A percentile compares a stretch with the other conserved stretches of the same genome.
phyloP scores from a whole-genome alignment of 2,888 invertebrate genomes.

The Ellobium chinense region DNA sequence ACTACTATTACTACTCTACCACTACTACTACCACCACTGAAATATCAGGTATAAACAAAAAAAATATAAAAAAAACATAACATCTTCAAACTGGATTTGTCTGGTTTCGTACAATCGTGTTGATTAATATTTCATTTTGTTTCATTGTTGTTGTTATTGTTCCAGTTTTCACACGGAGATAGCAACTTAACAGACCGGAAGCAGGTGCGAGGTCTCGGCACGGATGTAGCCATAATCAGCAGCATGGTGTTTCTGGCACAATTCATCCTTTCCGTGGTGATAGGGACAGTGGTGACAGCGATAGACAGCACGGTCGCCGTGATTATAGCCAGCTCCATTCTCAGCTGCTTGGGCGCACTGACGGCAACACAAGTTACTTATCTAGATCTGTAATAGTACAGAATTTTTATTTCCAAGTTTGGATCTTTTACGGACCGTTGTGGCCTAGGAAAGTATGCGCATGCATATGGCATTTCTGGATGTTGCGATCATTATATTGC shows the following conservation, averaged over 20 bases:
- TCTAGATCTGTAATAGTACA: constrained; percentile 89
- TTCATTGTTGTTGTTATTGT: constrained; percentile 58
- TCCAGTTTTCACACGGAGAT: constrained; percentile 22
- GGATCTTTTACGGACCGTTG: too few species aligned
- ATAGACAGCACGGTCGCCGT: constrained; percentile 93
- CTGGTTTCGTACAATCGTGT: neutral
- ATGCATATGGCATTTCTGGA: too few species aligned
- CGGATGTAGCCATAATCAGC: constrained; percentile 95
- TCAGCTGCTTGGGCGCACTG: constrained; percentile 91
- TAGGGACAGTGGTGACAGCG: constrained; percentile 83
- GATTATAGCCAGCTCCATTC: constrained; percentile 89
- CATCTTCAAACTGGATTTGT: neutral
- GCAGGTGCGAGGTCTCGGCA: constrained; percentile 90
- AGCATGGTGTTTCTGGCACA: constrained; percentile 98
- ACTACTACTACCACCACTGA: too few species aligned
- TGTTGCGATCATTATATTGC: too few species aligned
- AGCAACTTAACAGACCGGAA: neutral
- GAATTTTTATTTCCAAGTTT: too few species aligned
- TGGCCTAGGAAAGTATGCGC: too few species aligned
- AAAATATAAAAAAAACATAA: too few species aligned
- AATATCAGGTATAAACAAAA: too few species aligned
- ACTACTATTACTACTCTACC: too few species aligned
- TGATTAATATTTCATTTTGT: neutral
- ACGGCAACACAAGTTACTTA: constrained; percentile 93
- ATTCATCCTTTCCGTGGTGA: constrained; percentile 86